These are phyloP conservation scores for Orius insidiosus DNA, from an alignment of 1,140 invertebrate genomes.

Conservation along the genomic window DNA sequence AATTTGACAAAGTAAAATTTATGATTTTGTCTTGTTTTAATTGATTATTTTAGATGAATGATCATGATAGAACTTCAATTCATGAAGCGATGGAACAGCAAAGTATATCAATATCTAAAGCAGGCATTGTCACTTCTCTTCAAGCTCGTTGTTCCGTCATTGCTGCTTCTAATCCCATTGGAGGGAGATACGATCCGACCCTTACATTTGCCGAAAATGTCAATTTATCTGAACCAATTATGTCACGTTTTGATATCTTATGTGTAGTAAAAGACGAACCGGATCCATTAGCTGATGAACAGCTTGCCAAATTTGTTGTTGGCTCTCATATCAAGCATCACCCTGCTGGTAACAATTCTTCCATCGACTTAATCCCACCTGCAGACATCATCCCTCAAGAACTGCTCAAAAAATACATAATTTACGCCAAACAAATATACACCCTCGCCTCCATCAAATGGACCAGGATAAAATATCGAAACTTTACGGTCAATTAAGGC, in stretches of 20 bases:
- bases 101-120: constrained; percentile 96
- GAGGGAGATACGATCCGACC: constrained; percentile 89
- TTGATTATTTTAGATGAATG: constrained; percentile 92
- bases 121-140: constrained; percentile 92
- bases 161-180: constrained; percentile 95
- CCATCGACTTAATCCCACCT: constrained; percentile 21
- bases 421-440: constrained; percentile 84
- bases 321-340: constrained; percentile 81
- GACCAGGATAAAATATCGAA: constrained; percentile 95
- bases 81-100: constrained; percentile 99
- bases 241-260: constrained; percentile 94
- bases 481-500: constrained; percentile 86
- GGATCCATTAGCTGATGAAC: constrained; percentile 79
- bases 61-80: constrained; percentile 88
- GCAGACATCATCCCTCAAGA: constrained; percentile 77
- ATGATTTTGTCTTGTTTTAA: not conserved
- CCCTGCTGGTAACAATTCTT: constrained; percentile 31
- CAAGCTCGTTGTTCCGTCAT: constrained; percentile 95
- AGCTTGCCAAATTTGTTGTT: constrained; percentile 88
- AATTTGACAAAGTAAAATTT: constrained; percentile 84
- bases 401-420: constrained; percentile 89
- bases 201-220: constrained; percentile 96
- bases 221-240: constrained; percentile 90
- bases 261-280: constrained; percentile 94
- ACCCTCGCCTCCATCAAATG: constrained; percentile 80